These are phyloP conservation scores for Oscheius sp. DNA, from an alignment of 2,888 invertebrate species.

Conservation along the genomic window DNA sequence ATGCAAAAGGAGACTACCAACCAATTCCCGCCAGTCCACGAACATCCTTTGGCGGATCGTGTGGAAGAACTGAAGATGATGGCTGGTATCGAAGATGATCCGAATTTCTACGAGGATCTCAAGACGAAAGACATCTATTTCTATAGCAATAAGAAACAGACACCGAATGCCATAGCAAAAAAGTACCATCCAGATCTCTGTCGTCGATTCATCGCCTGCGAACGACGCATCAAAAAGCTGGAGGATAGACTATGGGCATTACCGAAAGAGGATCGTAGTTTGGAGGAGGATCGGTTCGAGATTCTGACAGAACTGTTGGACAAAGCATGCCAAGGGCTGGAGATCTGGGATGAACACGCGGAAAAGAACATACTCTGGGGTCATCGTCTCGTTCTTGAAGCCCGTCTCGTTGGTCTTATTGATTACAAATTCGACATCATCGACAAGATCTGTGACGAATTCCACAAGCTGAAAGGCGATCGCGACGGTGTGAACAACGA, in stretches of 20 bases:
- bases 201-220: slow-evolving; percentile 55
- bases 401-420: slow-evolving; percentile 53
- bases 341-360: slow-evolving; percentile 64
- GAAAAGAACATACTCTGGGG: slow-evolving; percentile 51
- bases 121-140: slow-evolving; percentile 42
- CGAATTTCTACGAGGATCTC: slow-evolving; percentile 47
- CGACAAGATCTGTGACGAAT: slow-evolving; percentile 55
- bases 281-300: slow-evolving; percentile 44
- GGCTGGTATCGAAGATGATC: slow-evolving; percentile 38
- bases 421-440: slow-evolving; percentile 58
- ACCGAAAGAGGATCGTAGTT: slow-evolving; percentile 32
- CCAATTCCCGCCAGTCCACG: slow-evolving; percentile 34
- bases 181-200: slow-evolving; percentile 54
- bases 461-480: slow-evolving; percentile 51
- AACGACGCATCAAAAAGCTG: slow-evolving; percentile 54
- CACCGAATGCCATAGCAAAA: slow-evolving; percentile 50
- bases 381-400: slow-evolving; percentile 60
- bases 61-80: slow-evolving; percentile 36
- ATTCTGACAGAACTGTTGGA: slow-evolving; percentile 64
- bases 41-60: slow-evolving; percentile 47
- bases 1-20: slow-evolving; percentile 20
- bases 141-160: slow-evolving; percentile 51
- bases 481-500: slow-evolving; percentile 51
- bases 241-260: slow-evolving; percentile 49
- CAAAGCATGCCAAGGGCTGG: slow-evolving; percentile 63